Evolutionary conservation across 2,113 vertebrate genomes (phyloP), one percentile per base, ranked within the genome.

Genomic region (Hypanus sabinus): DNA sequence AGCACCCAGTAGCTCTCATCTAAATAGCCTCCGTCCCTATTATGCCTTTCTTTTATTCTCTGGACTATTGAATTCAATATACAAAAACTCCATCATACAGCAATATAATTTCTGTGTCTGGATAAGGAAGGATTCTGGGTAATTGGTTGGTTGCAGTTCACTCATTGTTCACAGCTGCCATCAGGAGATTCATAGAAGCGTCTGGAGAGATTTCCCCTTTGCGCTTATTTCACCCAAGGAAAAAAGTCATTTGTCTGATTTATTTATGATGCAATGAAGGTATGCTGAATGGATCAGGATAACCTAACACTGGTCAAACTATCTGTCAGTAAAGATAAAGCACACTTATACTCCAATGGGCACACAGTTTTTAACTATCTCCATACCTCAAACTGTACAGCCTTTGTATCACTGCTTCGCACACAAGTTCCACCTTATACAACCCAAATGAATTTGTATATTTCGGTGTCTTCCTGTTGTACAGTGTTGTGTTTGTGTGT

Each of bases 241-340:
- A 94, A 95, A 97, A 97, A 97, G 98, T 97, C 95, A 98, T 98
- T 98, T 98, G 97, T 98, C 98, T 98, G 98, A 96, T 99, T 99
- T 99, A 99, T 99, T 99, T 98, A 99, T 99, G 98, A 98, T 98
- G 98, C 98, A 97, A 97, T 98, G 98, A 98, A 99, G 98, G 98
- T 98, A 98, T 98, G 98, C 98, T 97, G 98, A 98, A 98, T 95
- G 96, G 97, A 97, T 98, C 97, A 97, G 98, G 98, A 98, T 96
- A 97, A 97, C 97, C 98, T 98, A 98, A 97, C 97, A 98, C 97
- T 98, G 98, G 98, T 98, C 98, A 98, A 97, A 98, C 96, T 96
- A 95, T 96, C 97, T 98, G 98, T 98, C 98, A 98, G 97, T 96
- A 95, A 97, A 98, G 97, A 99, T 98, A 98, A 97, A 98, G 98